Evolutionary conservation across 2,888 invertebrate genomes (phyloP).

Genomic region (Nemotelus nigrinus): DNA sequence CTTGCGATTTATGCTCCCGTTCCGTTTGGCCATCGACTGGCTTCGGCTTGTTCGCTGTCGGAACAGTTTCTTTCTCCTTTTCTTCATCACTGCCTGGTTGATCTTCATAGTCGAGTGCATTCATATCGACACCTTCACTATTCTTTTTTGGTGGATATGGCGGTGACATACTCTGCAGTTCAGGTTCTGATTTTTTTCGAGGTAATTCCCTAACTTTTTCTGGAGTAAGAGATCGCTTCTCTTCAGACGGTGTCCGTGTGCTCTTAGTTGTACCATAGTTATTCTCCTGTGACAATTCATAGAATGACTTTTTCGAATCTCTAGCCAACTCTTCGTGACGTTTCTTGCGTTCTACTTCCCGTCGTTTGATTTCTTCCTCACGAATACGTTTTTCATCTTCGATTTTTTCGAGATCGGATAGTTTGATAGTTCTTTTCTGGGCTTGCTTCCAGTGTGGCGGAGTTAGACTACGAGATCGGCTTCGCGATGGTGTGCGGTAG

Average conservation of each 20-base stretch:
- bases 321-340: constrained; percentile 67
- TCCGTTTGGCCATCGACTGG: constrained; percentile 67
- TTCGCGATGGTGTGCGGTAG: constrained; percentile 85
- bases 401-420: constrained; percentile 80
- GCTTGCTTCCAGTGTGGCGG: constrained; percentile 96
- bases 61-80: constrained; percentile 45
- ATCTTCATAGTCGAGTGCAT: constrained; percentile 78
- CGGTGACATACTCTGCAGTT: constrained; percentile 12
- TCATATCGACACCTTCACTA: constrained; percentile 70
- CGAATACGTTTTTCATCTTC: constrained; percentile 74
- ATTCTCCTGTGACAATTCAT: constrained; percentile 65
- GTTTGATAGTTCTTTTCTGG: constrained; percentile 83
- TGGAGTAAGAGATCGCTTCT: neutral
- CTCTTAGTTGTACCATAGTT: constrained; percentile 55
- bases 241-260: constrained; percentile 33
- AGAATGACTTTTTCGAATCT: constrained; percentile 64
- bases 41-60: constrained; percentile 53
- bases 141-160: constrained; percentile 27
- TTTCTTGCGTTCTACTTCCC: constrained; percentile 68
- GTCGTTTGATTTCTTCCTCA: constrained; percentile 69
- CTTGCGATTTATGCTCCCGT: constrained; percentile 25
- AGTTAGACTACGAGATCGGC: constrained; percentile 87
- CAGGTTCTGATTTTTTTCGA: constrained; percentile 46
- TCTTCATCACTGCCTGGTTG: constrained; percentile 68
- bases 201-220: constrained; percentile 63